A percentile compares a stretch with the other conserved stretches of the same genome.
Conservation (phyloP, 2,797 vertebrate species). For the Glossophaga mutica region DNA sequence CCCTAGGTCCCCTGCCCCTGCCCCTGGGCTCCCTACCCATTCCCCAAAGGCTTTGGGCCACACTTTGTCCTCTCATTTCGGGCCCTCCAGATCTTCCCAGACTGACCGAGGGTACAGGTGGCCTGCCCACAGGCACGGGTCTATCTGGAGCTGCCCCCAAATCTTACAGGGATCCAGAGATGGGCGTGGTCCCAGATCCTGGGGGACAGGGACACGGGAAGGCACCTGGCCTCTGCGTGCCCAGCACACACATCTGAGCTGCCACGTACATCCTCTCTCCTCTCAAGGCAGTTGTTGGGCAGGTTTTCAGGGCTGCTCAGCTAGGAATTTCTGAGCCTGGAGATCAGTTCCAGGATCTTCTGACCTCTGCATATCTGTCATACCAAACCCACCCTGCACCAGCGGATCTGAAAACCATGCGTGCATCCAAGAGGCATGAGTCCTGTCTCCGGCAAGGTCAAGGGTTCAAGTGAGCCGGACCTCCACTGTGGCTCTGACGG, state of each 20-base stretch:
- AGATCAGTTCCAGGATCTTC: neutral
- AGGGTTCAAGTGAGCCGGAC: neutral
- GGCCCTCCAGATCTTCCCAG: neutral
- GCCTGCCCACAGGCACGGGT: neutral
- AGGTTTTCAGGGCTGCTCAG: neutral
- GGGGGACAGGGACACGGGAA: neutral
- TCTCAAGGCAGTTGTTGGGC: neutral
- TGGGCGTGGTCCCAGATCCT: accelerated
- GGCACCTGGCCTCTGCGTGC: neutral
- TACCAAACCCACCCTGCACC: neutral
- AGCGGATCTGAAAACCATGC: neutral
- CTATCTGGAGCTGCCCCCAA: neutral
- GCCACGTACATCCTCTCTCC: neutral
- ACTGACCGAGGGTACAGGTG: accelerated
- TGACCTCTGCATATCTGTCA: neutral
- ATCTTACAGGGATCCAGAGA: neutral
- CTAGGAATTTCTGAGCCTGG: neutral
- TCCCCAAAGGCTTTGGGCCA: neutral
- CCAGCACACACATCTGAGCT: neutral
- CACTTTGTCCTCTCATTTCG: neutral
- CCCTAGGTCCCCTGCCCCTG: no score
- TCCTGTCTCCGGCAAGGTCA: neutral
- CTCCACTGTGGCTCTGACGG: neutral
- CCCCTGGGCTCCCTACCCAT: accelerated
- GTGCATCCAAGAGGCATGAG: neutral